These are phyloP conservation scores for Cephus spinipes DNA, from an alignment of 2,888 invertebrate genomes.

Conservation along the genomic window DNA sequence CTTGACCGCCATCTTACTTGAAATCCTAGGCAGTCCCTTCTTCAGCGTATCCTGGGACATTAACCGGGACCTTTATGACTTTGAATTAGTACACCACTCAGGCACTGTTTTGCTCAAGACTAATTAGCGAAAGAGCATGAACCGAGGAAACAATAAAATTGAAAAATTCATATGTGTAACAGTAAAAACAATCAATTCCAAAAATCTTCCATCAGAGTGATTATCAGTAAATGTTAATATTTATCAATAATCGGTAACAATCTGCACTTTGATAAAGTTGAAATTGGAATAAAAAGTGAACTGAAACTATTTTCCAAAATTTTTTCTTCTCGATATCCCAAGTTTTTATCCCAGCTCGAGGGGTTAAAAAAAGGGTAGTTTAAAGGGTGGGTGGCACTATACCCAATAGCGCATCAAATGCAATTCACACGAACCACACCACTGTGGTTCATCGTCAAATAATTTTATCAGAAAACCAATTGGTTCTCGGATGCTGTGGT, in stretches of 20 bases:
- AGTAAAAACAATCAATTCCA: not conserved
- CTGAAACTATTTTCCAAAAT: not conserved
- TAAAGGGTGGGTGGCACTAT: not conserved
- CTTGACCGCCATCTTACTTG: constrained; percentile 33
- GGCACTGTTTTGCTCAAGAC: not conserved
- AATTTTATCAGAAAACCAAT: constrained; percentile 21
- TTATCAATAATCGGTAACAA: not conserved
- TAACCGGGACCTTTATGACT: constrained; percentile 32
- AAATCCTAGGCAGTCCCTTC: constrained; percentile 9
- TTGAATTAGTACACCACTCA: constrained; percentile 20
- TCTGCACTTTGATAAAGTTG: not conserved
- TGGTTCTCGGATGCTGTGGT: constrained; percentile 7
- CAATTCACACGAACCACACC: constrained; percentile 4
- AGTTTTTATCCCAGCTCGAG: not conserved
- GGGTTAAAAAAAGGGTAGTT: not conserved
- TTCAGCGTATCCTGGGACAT: constrained; percentile 11
- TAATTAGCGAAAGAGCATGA: not conserved
- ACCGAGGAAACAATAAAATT: not conserved
- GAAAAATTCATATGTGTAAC: not conserved
- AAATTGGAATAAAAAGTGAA: not conserved
- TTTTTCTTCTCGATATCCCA: not conserved
- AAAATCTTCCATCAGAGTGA: not conserved
- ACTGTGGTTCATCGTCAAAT: constrained; percentile 9
- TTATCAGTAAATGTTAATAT: no score
- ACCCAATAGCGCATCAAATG: not conserved